Evolutionary conservation across 2,113 vertebrate species (phyloP), one percentile per base, ranked within the genome.

Genomic region (Toxotes chatareus): DNA sequence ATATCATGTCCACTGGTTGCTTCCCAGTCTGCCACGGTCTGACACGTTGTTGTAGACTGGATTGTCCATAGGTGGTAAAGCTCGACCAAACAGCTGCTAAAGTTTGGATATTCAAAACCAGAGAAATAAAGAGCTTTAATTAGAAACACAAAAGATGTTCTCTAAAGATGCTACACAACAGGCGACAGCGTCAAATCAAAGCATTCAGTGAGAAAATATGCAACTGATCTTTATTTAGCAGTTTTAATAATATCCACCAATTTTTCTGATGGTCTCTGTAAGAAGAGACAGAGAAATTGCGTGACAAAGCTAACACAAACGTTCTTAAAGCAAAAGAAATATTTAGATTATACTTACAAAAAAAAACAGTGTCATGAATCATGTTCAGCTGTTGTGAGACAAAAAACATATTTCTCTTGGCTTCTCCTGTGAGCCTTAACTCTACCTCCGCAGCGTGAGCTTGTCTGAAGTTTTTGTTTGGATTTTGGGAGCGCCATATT

Each of bases 401-500:
- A 63, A 64, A 71, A 36, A 49, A 40, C 27, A 36, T 36, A 49
- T 82, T 86, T 80, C 27, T 32, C 34, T 79, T 64, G 65, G 36
- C 59, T 7, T 68, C 63, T 62, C 27, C 65, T 32, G 21, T 0
- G 62, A 53, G 38, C 75, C 19, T 23, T 70, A 19, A 78, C 79
- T 70, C 44, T 7, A 19, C 65, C 85, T 47, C 73, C 36, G 51
- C 82, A 76, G 84, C 2, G 60, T 2, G 17, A 62, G 64, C 31
- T 3, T 7, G 59, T 83, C 71, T 87, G 40, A 56, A 34, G 83
- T 91, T 84, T 82, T 79, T 86, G 81, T 86, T 91, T 90, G 38
- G 44, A 60, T 76, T 73, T 1, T 51, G 57, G 84, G 70, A 84
- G 83, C 3, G 62, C 51, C 47, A 0, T 13, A 36, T 53, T 75